Evolutionary conservation across 1,140 invertebrate species (phyloP).

Genomic region (Cryptotermes secundus): DNA sequence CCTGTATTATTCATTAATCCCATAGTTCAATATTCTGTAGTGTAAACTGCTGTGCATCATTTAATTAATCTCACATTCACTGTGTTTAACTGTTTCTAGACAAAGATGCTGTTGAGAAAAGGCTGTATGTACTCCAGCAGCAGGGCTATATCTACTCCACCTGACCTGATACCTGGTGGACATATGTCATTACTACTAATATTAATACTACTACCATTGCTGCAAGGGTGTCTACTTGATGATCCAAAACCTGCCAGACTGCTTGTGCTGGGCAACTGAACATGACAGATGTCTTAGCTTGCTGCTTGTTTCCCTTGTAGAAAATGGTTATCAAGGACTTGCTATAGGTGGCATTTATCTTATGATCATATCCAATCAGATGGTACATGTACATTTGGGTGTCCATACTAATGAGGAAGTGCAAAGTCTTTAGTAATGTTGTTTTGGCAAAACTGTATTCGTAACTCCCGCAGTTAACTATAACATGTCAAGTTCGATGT

Average conservation of each 20-base stretch:
- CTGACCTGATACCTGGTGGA: slow-evolving; percentile 21
- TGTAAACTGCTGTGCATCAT: too few species aligned
- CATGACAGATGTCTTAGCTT: background rate
- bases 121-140: slow-evolving; percentile 80
- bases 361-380: background rate
- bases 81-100: slow-evolving; percentile 57
- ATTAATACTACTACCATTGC: background rate
- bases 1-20: too few species aligned
- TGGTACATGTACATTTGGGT: background rate
- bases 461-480: too few species aligned
- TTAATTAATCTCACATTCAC: too few species aligned
- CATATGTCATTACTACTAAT: background rate
- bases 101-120: slow-evolving; percentile 89
- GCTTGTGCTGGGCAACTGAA: background rate
- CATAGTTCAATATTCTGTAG: too few species aligned
- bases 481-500: too few species aligned
- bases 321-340: background rate
- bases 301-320: background rate
- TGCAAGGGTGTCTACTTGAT: slow-evolving; percentile 10
- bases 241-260: background rate
- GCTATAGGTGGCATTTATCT: background rate
- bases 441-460: too few species aligned
- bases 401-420: background rate
- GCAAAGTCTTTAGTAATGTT: background rate
- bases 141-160: slow-evolving; percentile 79